A percentile compares a stretch with the other conserved stretches of the same genome.
phyloP scores from a whole-genome alignment of 2,888 invertebrate genomes.

The Papilio elwesi region DNA sequence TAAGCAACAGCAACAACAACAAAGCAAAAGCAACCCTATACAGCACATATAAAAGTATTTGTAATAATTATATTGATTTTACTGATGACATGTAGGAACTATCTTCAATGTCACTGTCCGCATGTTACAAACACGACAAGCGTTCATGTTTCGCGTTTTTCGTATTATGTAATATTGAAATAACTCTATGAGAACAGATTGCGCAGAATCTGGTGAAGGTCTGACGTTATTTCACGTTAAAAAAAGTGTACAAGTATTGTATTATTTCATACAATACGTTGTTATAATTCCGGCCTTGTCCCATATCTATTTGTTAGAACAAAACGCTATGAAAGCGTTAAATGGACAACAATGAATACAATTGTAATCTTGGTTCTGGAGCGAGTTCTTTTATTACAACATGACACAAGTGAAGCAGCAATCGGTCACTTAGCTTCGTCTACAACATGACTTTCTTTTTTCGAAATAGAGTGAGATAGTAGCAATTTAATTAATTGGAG shows the following conservation, averaged over 20 bases:
- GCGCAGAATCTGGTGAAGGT: conserved; percentile 22
- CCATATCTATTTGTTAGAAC: conserved; percentile 28
- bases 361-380: conserved; percentile 22
- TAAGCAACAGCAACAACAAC: too few relatives aligned
- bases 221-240: conserved; percentile 4
- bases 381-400: conserved; percentile 14
- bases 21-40: too few relatives aligned
- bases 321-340: conserved; percentile 26
- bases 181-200: not conserved
- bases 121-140: too few relatives aligned
- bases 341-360: conserved; percentile 34
- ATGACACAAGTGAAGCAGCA: conserved; percentile 1
- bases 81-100: too few relatives aligned
- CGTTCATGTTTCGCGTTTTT: too few relatives aligned
- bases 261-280: conserved; percentile 13
- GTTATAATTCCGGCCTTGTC: conserved; percentile 30
- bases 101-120: too few relatives aligned
- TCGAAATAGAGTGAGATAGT: too few relatives aligned
- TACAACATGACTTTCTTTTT: conserved; percentile 14
- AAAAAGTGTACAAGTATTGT: conserved; percentile 4
- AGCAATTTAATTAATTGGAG: too few relatives aligned
- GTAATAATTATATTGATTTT: too few relatives aligned
- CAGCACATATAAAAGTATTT: too few relatives aligned
- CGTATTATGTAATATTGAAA: not conserved
- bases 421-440: conserved; percentile 22